Conservation (phyloP, 2,113 vertebrate species). For the Clarias gariepinus region DNA sequence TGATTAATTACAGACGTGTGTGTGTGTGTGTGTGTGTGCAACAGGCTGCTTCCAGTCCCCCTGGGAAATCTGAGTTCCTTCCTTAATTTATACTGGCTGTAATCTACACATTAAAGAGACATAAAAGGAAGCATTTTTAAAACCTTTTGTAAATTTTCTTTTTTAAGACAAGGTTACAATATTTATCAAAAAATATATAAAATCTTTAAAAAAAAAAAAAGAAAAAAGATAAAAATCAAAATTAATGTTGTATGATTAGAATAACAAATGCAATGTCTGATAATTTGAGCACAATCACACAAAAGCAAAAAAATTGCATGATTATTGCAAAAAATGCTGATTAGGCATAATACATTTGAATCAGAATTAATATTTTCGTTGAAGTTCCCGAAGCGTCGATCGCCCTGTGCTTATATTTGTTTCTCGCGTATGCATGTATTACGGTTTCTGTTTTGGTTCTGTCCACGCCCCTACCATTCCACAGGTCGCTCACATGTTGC, state of each 20-base stretch:
- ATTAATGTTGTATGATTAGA: background rate
- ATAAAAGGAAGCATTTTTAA: background rate
- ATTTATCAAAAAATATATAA: background rate
- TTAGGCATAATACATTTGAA: background rate
- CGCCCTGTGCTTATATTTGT: background rate
- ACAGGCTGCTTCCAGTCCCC: background rate
- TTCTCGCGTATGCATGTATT: background rate
- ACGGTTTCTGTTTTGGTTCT: background rate
- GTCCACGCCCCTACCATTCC: background rate
- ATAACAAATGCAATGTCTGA: background rate
- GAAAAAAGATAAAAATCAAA: background rate
- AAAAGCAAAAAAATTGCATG: background rate
- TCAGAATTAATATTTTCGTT: background rate
- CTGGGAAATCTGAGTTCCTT: background rate
- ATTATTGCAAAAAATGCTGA: background rate
- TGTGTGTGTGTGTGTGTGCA: background rate
- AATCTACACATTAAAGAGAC: background rate
- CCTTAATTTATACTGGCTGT: background rate
- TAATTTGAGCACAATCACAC: background rate
- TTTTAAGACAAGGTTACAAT: background rate
- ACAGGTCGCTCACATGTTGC: background rate
- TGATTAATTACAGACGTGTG: constrained; percentile 8
- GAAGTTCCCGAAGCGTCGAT: too few relatives aligned
- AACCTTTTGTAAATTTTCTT: background rate
- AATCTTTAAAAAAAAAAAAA: background rate